Evolutionary conservation across 2,113 vertebrate species (phyloP), one percentile per base, ranked within the genome.

Genomic region (Corythornis vintsioides): DNA sequence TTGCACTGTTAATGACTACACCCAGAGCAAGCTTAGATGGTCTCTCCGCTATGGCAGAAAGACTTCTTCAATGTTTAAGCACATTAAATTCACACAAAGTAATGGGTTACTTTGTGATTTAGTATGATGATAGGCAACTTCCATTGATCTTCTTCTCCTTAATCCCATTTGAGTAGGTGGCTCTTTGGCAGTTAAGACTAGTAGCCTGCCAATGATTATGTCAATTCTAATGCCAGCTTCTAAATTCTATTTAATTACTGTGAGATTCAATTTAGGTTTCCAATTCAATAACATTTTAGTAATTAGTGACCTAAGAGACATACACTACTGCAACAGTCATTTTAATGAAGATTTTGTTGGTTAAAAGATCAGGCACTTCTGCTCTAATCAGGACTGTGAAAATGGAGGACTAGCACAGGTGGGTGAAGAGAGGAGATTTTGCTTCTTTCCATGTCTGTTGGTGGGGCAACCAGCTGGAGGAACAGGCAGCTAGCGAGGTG

Each of bases 231-330:
- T 93, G 16, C 45, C 18, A 42, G 25, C 26, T 81, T 93, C 47
- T 90, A 86, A 38, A 65, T 86, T 57, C 86, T 83, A 45, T 80
- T 88, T 86, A 89, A 74, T 80, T 85, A 60, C 64, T 59, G 7
- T 52, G 71, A 85, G 64, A 52, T 59, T 86, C 48, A n/a, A 29
- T 90, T 83, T 21, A 71, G 17, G 22, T 83, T 88, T 94, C 69
- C 1, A 2, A 67, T 83, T 60, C 80, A 74, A 15, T 60, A 45
- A 59, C 31, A 17, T 73, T 74, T 81, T 70, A 92, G 29, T 89
- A 82, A 82, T 87, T 88, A 86, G n/a, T 74, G 80, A 74, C 61
- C 64, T 81, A 60, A 66, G 20, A 74, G 76, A 60, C 48, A 29
- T 24, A n/a, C 35, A 75, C 3, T 85, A 70, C 45, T 77, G 64